Conservation (phyloP, 2,113 vertebrate genomes). For the Ophiodon elongatus region DNA sequence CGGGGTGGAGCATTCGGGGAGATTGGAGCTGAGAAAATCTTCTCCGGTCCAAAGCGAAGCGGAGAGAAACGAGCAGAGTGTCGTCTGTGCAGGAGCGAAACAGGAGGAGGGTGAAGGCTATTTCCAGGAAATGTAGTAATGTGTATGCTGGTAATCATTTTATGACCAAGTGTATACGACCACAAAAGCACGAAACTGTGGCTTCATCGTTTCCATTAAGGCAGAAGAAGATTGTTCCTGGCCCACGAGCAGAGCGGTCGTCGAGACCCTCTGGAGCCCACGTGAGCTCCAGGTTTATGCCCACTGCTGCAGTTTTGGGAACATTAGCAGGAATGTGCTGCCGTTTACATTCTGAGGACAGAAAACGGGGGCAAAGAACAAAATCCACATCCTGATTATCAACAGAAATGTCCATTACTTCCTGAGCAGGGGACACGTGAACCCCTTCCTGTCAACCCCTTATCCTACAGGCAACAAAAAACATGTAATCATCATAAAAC, state of each 20-base stretch:
- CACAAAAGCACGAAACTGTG: neutral
- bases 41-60: neutral
- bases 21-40: neutral
- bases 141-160: neutral
- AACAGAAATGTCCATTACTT: conserved; percentile 14
- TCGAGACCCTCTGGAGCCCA: neutral
- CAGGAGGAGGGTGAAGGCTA: conserved; percentile 39
- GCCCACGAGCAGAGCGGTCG: neutral
- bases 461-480: neutral
- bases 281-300: conserved; percentile 17
- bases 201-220: neutral
- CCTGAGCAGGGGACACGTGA: conserved; percentile 7
- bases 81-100: conserved; percentile 14
- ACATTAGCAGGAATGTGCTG: conserved; percentile 55
- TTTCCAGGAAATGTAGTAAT: conserved; percentile 31
- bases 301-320: conserved; percentile 21
- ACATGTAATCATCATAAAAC: neutral
- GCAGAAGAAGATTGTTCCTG: neutral
- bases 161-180: neutral
- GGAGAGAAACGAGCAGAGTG: neutral
- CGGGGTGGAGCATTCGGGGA: neutral
- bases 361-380: conserved; percentile 24
- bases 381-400: conserved; percentile 45
- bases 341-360: conserved; percentile 39
- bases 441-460: conserved; percentile 15